Evolutionary conservation across 2,888 invertebrate species (phyloP), one percentile per base, ranked within the genome.

Genomic region (Adineta ricciae): DNA sequence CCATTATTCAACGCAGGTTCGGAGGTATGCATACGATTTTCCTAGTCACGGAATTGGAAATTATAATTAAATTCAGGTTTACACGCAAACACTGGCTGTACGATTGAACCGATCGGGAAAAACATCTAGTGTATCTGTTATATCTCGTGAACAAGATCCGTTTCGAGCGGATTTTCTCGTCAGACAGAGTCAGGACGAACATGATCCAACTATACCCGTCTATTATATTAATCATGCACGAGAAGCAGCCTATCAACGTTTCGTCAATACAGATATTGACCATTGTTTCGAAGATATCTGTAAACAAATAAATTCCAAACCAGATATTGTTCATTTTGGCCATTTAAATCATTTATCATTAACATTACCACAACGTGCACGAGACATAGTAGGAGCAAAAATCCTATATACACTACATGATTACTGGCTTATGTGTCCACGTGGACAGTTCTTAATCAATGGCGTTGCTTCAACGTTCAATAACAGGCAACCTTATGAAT

Each of bases 281-380:
- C 36, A 11, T 41, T 36, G 38, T 41, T 78, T 78, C 41, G n/a
- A 41, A 21, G 9, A 78, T 24, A 8, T 78, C 2, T 41, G 36
- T 36, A 21, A n/a, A 36, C 38, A 78, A 14, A 3, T 78, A 1
- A 4, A 78, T 36, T 24, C 73, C 38, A 78, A 78, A 41, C 73
- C 73, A 78, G 41, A 78, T 24, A 78, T 78, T 21, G 73, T 78
- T 78, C 73, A 78, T 78, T 78, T 78, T 78, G 73, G 73, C 9
- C 73, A 78, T 78, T 41, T 78, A 41, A 78, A 78, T 78, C 73
- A 78, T 78, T 78, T 78, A 78, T 78, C 73, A 41, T 78, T 78
- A 41, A 41, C 36, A 78, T 78, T 78, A 27, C 38, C 41, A 78
- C 73, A 78, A 24, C 7, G 36, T 36, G 73, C 73, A 9, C 27